A percentile compares a stretch with the other conserved stretches of the same genome.
Evolutionary conservation across 1,140 invertebrate genomes (phyloP).

Genomic region (Bathynomus jamesi): DNA sequence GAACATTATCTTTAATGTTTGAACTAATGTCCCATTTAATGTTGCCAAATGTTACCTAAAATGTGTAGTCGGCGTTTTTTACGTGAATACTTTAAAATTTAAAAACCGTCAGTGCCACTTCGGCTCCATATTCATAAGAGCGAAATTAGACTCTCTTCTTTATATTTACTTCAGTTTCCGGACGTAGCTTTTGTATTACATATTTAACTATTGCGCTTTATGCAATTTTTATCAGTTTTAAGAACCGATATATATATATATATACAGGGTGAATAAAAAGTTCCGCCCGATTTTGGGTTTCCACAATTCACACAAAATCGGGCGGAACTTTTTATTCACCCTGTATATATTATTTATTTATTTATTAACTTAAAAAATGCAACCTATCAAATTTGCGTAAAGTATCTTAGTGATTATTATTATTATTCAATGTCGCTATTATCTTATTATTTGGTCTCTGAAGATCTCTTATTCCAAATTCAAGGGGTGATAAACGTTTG

Average conservation of each 20-base stretch:
- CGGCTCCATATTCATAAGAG: background rate
- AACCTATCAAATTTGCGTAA: too few relatives aligned
- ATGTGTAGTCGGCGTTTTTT: background rate
- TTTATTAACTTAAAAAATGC: too few relatives aligned
- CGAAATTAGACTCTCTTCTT: background rate
- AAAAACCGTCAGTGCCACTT: background rate
- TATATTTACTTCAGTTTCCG: background rate
- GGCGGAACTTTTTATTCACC: too few relatives aligned
- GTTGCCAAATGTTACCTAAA: background rate
- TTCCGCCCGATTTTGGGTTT: too few relatives aligned
- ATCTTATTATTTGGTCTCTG: too few relatives aligned
- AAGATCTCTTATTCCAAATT: too few relatives aligned
- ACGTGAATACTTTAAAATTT: background rate
- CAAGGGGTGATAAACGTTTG: too few relatives aligned
- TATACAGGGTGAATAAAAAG: too few relatives aligned
- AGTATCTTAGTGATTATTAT: too few relatives aligned
- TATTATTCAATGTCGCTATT: too few relatives aligned
- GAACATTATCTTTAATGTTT: background rate
- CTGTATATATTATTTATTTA: too few relatives aligned
- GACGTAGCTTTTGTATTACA: background rate
- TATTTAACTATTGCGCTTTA: background rate
- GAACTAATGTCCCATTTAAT: background rate
- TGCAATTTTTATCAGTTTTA: background rate
- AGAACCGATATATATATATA: background rate
- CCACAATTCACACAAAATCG: too few relatives aligned